These are phyloP conservation scores for Engraulis encrasicolus DNA, from an alignment of 2,113 vertebrate genomes.

Conservation along the genomic window DNA sequence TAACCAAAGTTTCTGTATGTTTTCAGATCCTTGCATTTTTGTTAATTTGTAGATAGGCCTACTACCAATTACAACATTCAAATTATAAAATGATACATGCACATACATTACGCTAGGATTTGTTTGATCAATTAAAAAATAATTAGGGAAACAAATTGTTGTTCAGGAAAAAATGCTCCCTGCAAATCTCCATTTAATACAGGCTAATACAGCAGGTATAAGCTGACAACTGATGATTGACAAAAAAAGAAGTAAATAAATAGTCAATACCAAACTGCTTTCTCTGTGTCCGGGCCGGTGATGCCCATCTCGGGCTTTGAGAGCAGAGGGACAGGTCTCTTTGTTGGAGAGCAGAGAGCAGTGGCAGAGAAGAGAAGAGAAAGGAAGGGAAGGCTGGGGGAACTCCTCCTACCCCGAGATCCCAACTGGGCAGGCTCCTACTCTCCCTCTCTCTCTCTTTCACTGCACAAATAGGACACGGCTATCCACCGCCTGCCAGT, in stretches of 20 bases:
- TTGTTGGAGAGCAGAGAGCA: slow-evolving; percentile 97
- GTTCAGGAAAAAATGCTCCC: neutral
- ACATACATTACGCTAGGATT: neutral
- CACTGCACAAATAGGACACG: slow-evolving; percentile 91
- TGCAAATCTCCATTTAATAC: neutral
- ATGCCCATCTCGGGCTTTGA: slow-evolving; percentile 83
- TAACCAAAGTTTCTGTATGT: neutral
- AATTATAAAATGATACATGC: neutral
- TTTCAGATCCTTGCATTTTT: neutral
- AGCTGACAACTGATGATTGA: slow-evolving; percentile 9
- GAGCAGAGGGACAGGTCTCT: slow-evolving; percentile 96
- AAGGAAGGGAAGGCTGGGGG: no score
- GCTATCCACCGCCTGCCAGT: slow-evolving; percentile 88
- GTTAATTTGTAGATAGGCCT: neutral
- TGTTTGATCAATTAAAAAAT: neutral
- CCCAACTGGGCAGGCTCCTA: slow-evolving; percentile 97
- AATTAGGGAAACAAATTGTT: neutral
- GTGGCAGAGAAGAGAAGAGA: slow-evolving; percentile 83
- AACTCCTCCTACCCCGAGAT: slow-evolving; percentile 99
- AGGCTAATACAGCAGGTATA: neutral
- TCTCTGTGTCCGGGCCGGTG: slow-evolving; percentile 79
- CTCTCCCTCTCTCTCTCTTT: slow-evolving; percentile 75
- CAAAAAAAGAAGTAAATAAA: slow-evolving; percentile 61
- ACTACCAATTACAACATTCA: neutral
- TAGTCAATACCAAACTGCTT: slow-evolving; percentile 65